Base-by-base conservation (phyloP, 1,140 invertebrate genomes). In the Atta cephalotes region DNA sequence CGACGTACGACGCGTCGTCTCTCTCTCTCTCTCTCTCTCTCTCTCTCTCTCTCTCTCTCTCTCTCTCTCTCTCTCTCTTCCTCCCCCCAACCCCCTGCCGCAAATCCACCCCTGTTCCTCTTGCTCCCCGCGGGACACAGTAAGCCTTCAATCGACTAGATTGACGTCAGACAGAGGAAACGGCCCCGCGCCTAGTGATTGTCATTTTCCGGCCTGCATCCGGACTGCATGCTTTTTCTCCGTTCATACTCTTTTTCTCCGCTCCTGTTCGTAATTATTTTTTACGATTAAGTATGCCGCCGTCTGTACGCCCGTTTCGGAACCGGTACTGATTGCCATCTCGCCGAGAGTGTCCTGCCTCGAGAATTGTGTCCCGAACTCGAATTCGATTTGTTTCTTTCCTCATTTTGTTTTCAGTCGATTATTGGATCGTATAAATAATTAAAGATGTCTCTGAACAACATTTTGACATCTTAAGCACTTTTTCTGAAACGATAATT, bases 141-240 rank as follows among this genome's bases (percentile, higher is more conserved):
- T 81, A 60, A 77, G 78, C 74, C 66, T 56, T 31, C 74, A 51
- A 53, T 31, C 79, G 56, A 86, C 88, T 66, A 87, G 72, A 87
- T 88, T 90, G 92, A 94, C 92, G 92, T 93, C 93, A 93, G 94
- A 94, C 93, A 94, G 91, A 92, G 90, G 91, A 89, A 86, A 91
- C 91, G 68, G 90, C 92, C 80, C 88, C 85, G 92, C 78, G 90
- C 81, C 90, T 91, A 93, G 89, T 94, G 94, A 95, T 95, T 95
- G 94, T 95, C 94, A 95, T 94, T 95, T 95, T 94, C 94, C 94
- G 94, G 94, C 92, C 68, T 71, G 88, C 92, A 92, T 94, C 93
- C 92, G 92, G 92, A 72, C 80, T 89, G 80, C 88, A 80, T 81
- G 88, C 92, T 93, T 93, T 94, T 93, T 93, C 93, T 93, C 88